Evolutionary conservation across 2,113 vertebrate genomes (phyloP).

Genomic region (Eretmochelys imbricata): DNA sequence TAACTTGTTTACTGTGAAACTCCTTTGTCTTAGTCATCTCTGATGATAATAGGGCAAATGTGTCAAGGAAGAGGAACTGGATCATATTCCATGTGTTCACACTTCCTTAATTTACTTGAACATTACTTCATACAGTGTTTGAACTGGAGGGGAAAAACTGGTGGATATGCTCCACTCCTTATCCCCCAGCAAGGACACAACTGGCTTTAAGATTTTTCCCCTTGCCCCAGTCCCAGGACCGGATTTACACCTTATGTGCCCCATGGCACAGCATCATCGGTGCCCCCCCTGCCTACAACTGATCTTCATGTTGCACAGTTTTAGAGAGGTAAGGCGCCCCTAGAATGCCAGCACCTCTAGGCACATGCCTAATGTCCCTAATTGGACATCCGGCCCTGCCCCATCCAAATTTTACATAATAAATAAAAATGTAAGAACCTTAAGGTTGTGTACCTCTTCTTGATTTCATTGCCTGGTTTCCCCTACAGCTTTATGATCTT

Average conservation of each 20-base stretch:
- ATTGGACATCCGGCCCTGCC: background rate
- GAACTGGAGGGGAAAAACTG: constrained; percentile 28
- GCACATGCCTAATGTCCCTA: too few species aligned
- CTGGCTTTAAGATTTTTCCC: background rate
- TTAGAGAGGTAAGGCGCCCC: too few species aligned
- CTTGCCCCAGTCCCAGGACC: background rate
- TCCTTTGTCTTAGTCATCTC: background rate
- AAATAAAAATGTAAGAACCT: background rate
- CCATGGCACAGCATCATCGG: too few species aligned
- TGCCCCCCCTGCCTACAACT: too few species aligned
- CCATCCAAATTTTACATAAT: background rate
- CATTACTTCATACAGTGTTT: background rate
- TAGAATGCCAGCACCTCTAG: too few species aligned
- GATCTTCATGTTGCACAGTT: too few species aligned
- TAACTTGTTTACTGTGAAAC: background rate
- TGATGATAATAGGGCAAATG: background rate
- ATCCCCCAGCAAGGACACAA: background rate
- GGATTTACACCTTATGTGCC: too few species aligned
- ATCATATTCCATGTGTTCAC: background rate
- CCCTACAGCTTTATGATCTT: background rate
- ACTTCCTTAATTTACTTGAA: constrained; percentile 43
- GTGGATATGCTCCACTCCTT: background rate
- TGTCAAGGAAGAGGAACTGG: constrained; percentile 31
- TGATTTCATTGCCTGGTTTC: background rate
- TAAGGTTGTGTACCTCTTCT: background rate